Evolutionary conservation across 1,140 invertebrate genomes (phyloP).

Genomic region (Achroia grisella): DNA sequence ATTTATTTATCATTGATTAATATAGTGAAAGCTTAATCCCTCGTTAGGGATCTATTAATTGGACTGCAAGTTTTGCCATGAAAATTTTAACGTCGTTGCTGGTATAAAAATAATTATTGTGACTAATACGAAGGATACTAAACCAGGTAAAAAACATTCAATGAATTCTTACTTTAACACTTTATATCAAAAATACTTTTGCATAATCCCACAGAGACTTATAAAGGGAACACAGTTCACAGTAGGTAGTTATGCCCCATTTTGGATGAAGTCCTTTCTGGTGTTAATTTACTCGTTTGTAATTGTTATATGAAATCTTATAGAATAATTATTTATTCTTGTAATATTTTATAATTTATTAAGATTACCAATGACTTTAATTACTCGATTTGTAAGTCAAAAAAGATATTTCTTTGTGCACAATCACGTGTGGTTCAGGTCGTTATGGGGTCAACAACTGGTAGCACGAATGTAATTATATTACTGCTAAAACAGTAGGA

Average conservation of each 20-base stretch:
- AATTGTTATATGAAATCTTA: constrained; percentile 6
- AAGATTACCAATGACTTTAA: no score
- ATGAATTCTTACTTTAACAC: no score
- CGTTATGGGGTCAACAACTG: constrained; percentile 70
- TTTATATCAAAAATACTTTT: no score
- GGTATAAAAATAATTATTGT: constrained; percentile 73
- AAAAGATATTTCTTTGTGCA: constrained; percentile 42
- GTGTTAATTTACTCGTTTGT: constrained; percentile 36
- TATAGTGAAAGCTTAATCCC: constrained; percentile 11
- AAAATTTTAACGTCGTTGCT: constrained; percentile 68
- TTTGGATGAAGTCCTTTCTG: constrained; percentile 42
- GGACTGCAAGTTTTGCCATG: constrained; percentile 51
- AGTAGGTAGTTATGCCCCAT: constrained; percentile 46
- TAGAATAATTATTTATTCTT: no score
- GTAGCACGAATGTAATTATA: constrained; percentile 15
- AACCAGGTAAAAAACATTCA: constrained; percentile 44
- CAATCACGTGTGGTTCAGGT: constrained; percentile 66
- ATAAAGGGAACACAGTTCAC: no score
- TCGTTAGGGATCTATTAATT: constrained; percentile 6
- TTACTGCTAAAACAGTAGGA: no score
- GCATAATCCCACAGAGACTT: no score
- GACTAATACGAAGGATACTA: constrained; percentile 62
- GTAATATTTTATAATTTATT: no score
- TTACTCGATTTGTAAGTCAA: background rate
- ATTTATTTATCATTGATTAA: constrained; percentile 8